Evolutionary conservation across 2,888 invertebrate species (phyloP).

Genomic region (Drosophila mimica): DNA sequence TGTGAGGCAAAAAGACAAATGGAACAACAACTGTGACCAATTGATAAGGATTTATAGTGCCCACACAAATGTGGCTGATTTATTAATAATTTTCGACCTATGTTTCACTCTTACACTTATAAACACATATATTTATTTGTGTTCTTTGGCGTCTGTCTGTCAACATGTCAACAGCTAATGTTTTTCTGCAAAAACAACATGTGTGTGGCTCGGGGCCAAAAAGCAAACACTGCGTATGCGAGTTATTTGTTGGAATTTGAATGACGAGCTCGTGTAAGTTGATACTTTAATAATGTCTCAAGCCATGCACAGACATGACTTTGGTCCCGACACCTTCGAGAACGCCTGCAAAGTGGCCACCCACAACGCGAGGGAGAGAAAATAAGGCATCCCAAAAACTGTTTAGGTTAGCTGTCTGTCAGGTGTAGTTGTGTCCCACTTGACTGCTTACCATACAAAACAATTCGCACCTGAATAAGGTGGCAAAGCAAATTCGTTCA

Average conservation of each 20-base stretch:
- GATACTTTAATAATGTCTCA: constrained; percentile 56
- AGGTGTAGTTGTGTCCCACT: constrained; percentile 20
- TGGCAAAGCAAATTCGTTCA: constrained; percentile 53
- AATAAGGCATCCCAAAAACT: constrained; percentile 2
- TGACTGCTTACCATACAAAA: constrained; percentile 48
- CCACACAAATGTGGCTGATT: constrained; percentile 25
- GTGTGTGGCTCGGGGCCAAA: constrained; percentile 47
- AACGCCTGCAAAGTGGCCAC: constrained; percentile 22
- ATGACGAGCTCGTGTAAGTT: constrained; percentile 62
- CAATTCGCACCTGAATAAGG: constrained; percentile 51
- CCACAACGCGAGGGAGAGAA: constrained; percentile 3
- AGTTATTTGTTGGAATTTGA: constrained; percentile 53
- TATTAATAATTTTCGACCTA: constrained; percentile 41
- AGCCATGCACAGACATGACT: constrained; percentile 40
- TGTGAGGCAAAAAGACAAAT: constrained; percentile 29
- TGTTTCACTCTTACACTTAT: not conserved
- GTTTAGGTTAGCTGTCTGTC: constrained; percentile 9
- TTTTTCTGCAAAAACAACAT: constrained; percentile 36
- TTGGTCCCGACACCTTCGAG: constrained; percentile 25
- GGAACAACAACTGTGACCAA: constrained; percentile 7
- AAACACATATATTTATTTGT: constrained; percentile 3
- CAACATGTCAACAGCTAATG: constrained; percentile 66
- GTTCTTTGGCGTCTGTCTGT: constrained; percentile 54
- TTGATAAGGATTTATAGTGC: constrained; percentile 32
- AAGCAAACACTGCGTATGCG: constrained; percentile 28